A percentile compares a stretch with the other conserved stretches of the same genome.
These are phyloP conservation scores for honey bee (Apis mellifera) DNA, from an alignment of 1,140 invertebrate genomes.

Conservation along the genomic window Amel_HAv3.1 CM009939.2:4159501-4160000, in stretches of 20 bases:
- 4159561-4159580: constrained; percentile 20
- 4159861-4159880: too few relatives aligned
- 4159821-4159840: too few relatives aligned
- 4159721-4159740: background rate
- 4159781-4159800: too few relatives aligned
- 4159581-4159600: constrained; percentile 60
- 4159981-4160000: background rate
- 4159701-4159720: background rate
- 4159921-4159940: too few relatives aligned
- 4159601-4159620: constrained; percentile 61
- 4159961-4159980: background rate
- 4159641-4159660: constrained; percentile 51
- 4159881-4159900: background rate
- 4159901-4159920: too few relatives aligned
- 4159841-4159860: too few relatives aligned
- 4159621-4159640: constrained; percentile 33
- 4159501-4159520: accelerated
- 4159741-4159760: background rate
- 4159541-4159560: constrained; percentile 33
- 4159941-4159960: too few relatives aligned
- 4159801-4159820: too few relatives aligned
- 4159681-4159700: too few relatives aligned
- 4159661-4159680: background rate
- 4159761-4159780: too few relatives aligned
- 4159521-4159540: background rate